A percentile compares a stretch with the other conserved stretches of the same genome.
Conservation (phyloP, 2,888 invertebrate genomes). For the Achlya flavicornis region DNA sequence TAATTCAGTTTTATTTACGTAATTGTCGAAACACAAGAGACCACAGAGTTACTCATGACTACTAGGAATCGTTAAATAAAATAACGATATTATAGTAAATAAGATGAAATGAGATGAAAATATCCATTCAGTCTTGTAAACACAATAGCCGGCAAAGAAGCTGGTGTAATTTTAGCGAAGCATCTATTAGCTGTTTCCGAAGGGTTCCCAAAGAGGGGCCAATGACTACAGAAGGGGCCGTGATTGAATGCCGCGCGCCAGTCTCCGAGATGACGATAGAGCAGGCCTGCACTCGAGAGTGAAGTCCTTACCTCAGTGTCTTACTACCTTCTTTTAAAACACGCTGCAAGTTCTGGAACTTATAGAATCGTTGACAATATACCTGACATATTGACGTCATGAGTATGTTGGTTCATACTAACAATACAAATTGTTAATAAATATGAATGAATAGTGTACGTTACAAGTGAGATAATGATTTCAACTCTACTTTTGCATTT, state of each 20-base stretch:
- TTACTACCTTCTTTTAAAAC: constrained; percentile 32
- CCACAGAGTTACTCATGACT: too few relatives aligned
- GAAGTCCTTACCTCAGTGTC: constrained; percentile 19
- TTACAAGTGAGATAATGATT: too few relatives aligned
- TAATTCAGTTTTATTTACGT: too few relatives aligned
- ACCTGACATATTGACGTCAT: neutral
- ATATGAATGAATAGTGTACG: too few relatives aligned
- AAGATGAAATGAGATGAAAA: too few relatives aligned
- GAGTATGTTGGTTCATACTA: neutral
- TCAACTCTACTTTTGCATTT: too few relatives aligned
- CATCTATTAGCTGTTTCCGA: constrained; percentile 43
- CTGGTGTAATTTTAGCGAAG: constrained; percentile 24
- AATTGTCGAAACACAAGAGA: too few relatives aligned
- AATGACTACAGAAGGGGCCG: constrained; percentile 50
- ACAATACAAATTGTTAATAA: too few relatives aligned
- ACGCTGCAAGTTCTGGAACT: constrained; percentile 35
- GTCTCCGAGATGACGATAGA: constrained; percentile 53
- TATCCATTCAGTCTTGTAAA: too few relatives aligned
- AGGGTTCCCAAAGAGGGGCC: constrained; percentile 45
- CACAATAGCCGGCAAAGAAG: neutral
- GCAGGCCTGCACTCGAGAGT: constrained; percentile 42
- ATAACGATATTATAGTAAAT: too few relatives aligned
- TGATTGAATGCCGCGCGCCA: constrained; percentile 46
- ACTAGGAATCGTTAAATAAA: too few relatives aligned
- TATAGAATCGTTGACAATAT: neutral